Evolutionary conservation across 2,888 invertebrate species (phyloP).

Genomic region (Cheilosia vulpina): DNA sequence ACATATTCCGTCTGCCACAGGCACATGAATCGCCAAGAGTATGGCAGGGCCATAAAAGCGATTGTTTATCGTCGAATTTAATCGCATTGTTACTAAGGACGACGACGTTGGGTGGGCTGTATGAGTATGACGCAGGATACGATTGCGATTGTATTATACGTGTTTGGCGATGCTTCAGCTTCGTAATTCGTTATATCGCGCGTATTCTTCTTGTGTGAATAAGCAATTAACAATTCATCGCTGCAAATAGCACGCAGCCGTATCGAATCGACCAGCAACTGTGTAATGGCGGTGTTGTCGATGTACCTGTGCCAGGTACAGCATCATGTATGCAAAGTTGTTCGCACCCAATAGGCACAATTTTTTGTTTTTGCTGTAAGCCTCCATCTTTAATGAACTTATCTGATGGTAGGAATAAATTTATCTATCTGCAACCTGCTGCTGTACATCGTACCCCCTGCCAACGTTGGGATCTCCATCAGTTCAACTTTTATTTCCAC

Average conservation of each 20-base stretch:
- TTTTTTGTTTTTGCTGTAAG: background rate
- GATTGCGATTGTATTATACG: conserved; percentile 30
- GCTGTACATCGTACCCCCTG: background rate
- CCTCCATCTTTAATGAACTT: conserved; percentile 39
- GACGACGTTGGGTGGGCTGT: background rate
- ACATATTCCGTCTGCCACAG: conserved; percentile 30
- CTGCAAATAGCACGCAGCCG: conserved; percentile 44
- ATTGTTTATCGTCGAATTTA: conserved; percentile 71
- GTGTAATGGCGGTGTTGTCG: conserved; percentile 6
- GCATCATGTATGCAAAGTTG: background rate
- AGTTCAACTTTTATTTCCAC: conserved; percentile 28
- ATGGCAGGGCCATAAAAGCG: conserved; percentile 52
- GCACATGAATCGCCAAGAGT: conserved; percentile 45
- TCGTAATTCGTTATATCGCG: conserved; percentile 22
- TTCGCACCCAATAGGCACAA: conserved; percentile 17
- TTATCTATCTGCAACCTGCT: conserved; percentile 18
- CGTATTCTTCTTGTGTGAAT: conserved; percentile 61
- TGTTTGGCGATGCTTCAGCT: conserved; percentile 2
- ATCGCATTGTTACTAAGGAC: conserved; percentile 58
- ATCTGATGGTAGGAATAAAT: conserved; percentile 22
- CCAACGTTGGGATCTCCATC: conserved; percentile 1
- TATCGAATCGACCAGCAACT: conserved; percentile 27
- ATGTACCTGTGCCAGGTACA: conserved; percentile 2
- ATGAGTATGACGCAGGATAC: conserved; percentile 49
- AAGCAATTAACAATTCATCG: conserved; percentile 73